These are phyloP conservation scores for Keiferia lycopersicella DNA, from an alignment of 2,888 invertebrate genomes.

Conservation along the genomic window DNA sequence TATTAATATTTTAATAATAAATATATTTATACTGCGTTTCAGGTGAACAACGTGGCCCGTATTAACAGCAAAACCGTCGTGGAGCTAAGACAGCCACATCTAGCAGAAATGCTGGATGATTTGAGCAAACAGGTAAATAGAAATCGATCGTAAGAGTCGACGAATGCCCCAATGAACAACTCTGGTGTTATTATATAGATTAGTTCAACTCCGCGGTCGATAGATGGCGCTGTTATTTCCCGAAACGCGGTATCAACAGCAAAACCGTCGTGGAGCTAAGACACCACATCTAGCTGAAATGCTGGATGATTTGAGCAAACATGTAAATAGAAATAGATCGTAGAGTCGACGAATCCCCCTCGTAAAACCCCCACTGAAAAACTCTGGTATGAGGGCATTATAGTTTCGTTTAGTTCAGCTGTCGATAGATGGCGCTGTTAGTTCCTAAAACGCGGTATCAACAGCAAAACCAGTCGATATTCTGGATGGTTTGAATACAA, in stretches of 20 bases:
- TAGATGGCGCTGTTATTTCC: background rate
- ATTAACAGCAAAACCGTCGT: conserved; percentile 37
- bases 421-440: conserved; percentile 1
- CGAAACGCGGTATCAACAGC: conserved; percentile 38
- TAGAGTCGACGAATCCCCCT: too few species aligned
- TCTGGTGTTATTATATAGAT: too few species aligned
- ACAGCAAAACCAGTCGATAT: conserved; percentile 36
- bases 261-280: conserved; percentile 36
- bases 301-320: conserved; percentile 44
- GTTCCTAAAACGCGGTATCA: conserved; percentile 35
- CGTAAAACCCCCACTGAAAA: too few species aligned
- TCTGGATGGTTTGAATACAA: conserved; percentile 42
- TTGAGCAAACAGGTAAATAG: conserved; percentile 49
- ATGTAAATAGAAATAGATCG: conserved; percentile 40
- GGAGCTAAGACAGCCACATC: conserved; percentile 38
- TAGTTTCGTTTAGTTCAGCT: background rate
- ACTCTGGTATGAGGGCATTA: too few species aligned
- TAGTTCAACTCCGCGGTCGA: background rate
- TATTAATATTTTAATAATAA: too few species aligned
- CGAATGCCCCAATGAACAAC: too few species aligned
- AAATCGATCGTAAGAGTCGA: too few species aligned
- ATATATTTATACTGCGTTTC: too few species aligned
- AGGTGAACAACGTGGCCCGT: conserved; percentile 9
- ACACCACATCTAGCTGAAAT: conserved; percentile 38
- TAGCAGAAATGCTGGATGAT: conserved; percentile 38